Evolutionary conservation across 2,113 vertebrate genomes (phyloP), one percentile per base, ranked within the genome.

Genomic region (Ranitomeya imitator): DNA sequence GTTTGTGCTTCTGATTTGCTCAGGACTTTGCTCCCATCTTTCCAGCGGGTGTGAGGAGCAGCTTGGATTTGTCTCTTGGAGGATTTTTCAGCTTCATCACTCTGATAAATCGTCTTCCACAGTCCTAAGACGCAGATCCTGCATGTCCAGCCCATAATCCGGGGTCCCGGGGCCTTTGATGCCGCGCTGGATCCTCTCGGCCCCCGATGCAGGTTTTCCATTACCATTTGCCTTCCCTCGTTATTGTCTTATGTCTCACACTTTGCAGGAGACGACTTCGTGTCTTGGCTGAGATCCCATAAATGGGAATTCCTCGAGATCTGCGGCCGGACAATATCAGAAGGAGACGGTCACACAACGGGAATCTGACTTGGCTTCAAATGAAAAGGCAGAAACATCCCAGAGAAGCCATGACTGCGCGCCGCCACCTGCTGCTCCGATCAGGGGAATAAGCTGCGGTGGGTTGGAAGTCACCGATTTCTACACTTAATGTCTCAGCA

Each of bases 221-320:
- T 52, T 21, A 51, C 14, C 45, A 76, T 59, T 51, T 67, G n/a
- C 31, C 15, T 86, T 67, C 23, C 51, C 74, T 77, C 21, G 31
- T 60, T 78, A 79, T 13, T 86, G 45, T 65, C 57, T 60, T 16
- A 57, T 61, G 61, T 79, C 76, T 57, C 61, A n/a, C 60, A 63
- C 60, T 12, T 86, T 79, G 16, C 23, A 79, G 21, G 11, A 55
- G 76, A 79, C 19, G 23, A 55, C 31, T 67, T 61, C 61, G 76
- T 79, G 85, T 67, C 65, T 86, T 86, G 85, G 85, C 76, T 19
- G n/a, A 15, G 60, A 65, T 67, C 85, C 85, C n/a, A 23, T 23
- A 19, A 57, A 55, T 69, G 45, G 74, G 60, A 86, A 86, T 69
- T 61, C 37, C 63, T 57, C 2, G 5, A 23, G 83, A 54, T 55